These are phyloP conservation scores for Clupea harengus DNA, from an alignment of 2,113 vertebrate genomes.

Conservation along the genomic window DNA sequence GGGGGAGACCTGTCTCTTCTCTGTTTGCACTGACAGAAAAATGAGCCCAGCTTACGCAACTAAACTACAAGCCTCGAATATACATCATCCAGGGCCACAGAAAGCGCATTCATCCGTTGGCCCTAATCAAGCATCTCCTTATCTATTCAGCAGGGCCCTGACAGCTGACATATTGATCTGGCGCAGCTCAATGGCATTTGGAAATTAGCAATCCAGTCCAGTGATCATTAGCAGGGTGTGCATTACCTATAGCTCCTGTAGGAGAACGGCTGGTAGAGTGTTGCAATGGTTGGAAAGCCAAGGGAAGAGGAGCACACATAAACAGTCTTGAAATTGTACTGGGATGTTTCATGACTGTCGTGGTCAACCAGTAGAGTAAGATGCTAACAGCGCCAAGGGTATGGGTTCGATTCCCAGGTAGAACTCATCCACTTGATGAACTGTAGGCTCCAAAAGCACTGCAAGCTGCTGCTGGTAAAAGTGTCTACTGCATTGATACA, in stretches of 20 bases:
- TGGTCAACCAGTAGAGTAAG: too few species aligned
- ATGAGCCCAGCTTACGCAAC: not conserved
- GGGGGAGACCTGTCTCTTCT: not conserved
- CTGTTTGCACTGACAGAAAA: not conserved
- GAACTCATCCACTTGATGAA: too few species aligned
- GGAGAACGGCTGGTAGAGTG: not conserved
- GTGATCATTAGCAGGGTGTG: not conserved
- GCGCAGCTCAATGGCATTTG: not conserved
- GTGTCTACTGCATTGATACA: too few species aligned
- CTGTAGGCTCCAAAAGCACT: too few species aligned
- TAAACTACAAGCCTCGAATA: not conserved
- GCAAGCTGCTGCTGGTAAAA: too few species aligned
- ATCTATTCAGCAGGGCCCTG: not conserved
- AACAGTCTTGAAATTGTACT: too few species aligned
- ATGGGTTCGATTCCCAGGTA: too few species aligned
- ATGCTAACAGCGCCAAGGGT: too few species aligned
- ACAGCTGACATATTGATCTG: not conserved
- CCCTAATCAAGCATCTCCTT: not conserved
- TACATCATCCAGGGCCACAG: not conserved
- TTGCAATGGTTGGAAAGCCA: too few species aligned
- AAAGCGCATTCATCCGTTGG: not conserved
- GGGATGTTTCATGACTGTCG: too few species aligned
- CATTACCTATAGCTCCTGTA: not conserved
- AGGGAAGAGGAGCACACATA: too few species aligned
- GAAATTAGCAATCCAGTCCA: not conserved